Evolutionary conservation across 2,113 vertebrate genomes (phyloP), one percentile per base, ranked within the genome.

Genomic region (Serinus canaria): DNA sequence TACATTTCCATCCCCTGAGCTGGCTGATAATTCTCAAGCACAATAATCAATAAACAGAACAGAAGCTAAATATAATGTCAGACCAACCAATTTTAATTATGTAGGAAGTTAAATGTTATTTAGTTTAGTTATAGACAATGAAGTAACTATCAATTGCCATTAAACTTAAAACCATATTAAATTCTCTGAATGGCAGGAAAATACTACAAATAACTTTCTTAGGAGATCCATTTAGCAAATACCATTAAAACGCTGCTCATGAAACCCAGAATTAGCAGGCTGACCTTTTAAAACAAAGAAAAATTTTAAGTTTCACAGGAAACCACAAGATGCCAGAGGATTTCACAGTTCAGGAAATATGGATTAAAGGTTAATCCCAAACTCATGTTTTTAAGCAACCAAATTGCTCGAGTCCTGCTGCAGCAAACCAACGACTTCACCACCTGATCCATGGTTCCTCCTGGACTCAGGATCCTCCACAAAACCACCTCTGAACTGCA

Each of bases 311-410:
- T 81, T 95, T 79, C 62, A 68, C 52, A 49, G 41, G 90, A 89
- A 95, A 78, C 73, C 60, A 75, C 44, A 68, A 72, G 13, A 78
- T 52, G 56, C 52, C 81, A 74, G 52, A 67, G 69, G 68, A 94
- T 47, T 87, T 74, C 73, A 73, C 72, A 78, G 62, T 67, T 41
- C 21, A 1, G 27, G n/a, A 53, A 89, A 82, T 5, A n/a, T 0
- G 1, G 68, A 64, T 83, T 86, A 89, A 92, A 90, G 68, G 50
- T 92, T 92, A 86, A 96, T 62, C 75, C 50, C 27, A 7, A 96
- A 75, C 63, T 82, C 62, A 21, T 2, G 0, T 43, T 88, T 93
- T 85, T 60, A 69, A 81, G 47, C 41, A 84, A 87, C 41, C 53
- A 15, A 0, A 4, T 44, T 37, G 25, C 37, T 50, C 2, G 1